Base-by-base conservation (phyloP, 2,888 invertebrate genomes). In the Cantharis lateralis region DNA sequence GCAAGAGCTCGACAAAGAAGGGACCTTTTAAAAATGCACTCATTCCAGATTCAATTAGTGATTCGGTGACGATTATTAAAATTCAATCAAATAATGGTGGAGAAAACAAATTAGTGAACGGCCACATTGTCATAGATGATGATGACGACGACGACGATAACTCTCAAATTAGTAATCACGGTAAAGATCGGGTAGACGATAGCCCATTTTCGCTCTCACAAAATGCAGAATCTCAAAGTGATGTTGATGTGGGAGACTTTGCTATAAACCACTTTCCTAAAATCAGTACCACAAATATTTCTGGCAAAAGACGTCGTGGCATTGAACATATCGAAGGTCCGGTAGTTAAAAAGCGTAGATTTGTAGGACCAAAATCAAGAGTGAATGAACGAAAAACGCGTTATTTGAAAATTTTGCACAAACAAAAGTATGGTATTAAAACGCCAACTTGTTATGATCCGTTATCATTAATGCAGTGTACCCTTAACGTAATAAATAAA, bases 401-500 rank as follows among this genome's bases (percentile, higher is more conserved):
- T 5, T 79, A 75, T 24, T 61, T 75, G 24, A 72, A 70, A 20
- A 11, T 76, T 15, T 75, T 72, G 10, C 74, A 70, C 1, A 26
- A 74, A 24, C 62, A 75, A n/a, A 68, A 77, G 62, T 61, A 32
- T 18, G 18, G 62, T 15, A 75, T 75, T 11, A 78, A 71, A 10
- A 73, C 78, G 15, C 72, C 76, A 28, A 75, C 70, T 4, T 71
- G 72, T 15, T 85, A 86, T 77, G 84, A 86, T 80, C 88, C 88
- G 3, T 75, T 86, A 20, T 83, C 83, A 11, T 82, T 88, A 32
- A 74, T 87, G 28, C 80, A 83, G 69, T 83, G 86, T 20, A 81
- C 84, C 4, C 76, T 88, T 24, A 86, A 87, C 72, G 76, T 80
- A 3, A 84, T 88, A 68, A 88, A 88, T 80, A 83, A 81, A 71